Evolutionary conservation across 2,888 invertebrate genomes (phyloP).

Genomic region (Lydus trimaculatus): DNA sequence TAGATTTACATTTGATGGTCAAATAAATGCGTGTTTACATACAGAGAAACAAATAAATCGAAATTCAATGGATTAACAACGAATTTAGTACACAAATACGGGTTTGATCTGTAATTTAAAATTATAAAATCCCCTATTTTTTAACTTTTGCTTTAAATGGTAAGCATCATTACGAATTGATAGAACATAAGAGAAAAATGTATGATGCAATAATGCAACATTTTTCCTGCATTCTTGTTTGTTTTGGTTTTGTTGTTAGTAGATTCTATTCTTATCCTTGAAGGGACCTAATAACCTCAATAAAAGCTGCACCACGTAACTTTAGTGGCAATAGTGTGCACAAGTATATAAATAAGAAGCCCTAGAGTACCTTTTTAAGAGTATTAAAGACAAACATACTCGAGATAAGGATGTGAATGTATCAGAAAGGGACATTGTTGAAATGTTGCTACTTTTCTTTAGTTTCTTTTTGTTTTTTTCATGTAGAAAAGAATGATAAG

Average conservation of each 20-base stretch:
- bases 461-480: no score
- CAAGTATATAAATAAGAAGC: conserved; percentile 30
- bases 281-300: not conserved
- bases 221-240: not conserved
- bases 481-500: not conserved
- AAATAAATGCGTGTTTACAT: conserved; percentile 27
- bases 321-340: not conserved
- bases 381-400: conserved; percentile 30
- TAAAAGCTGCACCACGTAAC: not conserved
- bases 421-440: conserved; percentile 20
- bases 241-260: not conserved
- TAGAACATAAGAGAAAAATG: not conserved
- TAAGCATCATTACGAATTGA: not conserved
- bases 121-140: not conserved
- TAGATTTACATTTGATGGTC: conserved; percentile 29
- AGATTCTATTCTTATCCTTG: not conserved
- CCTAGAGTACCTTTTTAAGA: conserved; percentile 17
- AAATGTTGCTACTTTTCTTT: conserved; percentile 9
- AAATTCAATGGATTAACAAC: not conserved
- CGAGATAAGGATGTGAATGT: conserved; percentile 18
- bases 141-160: not conserved
- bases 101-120: not conserved
- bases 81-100: not conserved
- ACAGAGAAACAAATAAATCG: not conserved
- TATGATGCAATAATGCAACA: not conserved